Base-by-base conservation (phyloP, 2,797 vertebrate species). In the Otus scops region DNA sequence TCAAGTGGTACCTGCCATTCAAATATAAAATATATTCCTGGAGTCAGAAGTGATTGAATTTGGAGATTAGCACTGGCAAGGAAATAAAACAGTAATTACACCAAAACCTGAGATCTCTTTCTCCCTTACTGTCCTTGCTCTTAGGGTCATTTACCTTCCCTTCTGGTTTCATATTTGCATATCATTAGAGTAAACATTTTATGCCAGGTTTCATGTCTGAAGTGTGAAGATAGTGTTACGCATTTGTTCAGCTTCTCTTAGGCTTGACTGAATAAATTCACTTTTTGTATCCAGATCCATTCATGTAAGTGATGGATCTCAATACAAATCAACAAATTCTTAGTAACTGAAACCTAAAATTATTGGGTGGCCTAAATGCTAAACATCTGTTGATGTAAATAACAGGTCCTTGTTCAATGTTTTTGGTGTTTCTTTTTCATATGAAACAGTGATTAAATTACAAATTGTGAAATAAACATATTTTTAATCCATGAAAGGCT, bases 361-460 rank as follows among this genome's bases (percentile, higher is more conserved):
- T 97, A 95, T 97, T 98, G 97, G 83, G 77, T 95, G 92, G 89
- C 78, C 93, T 97, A 96, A 98, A 97, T 79, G 68, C 78, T 96
- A 94, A 98, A 98, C 97, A 98, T 97, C 97, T 98, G 97, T 97
- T 98, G 91, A 96, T 97, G 93, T 96, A 97, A 97, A 97, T 96
- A 97, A 84, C 89, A 96, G 71, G 95, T 96, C 86, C 87, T 94
- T 61, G 47, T 95, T 92, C 86, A 94, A 88, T 85, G 77, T 92
- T 97, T 96, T 94, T 95, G 88, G 95, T 63, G 5, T 95, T 96
- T 96, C 77, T 70, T 97, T 97, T 81, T 89, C 88, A 81, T 90
- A 90, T 78, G 89, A 97, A 97, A 85, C 63, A 69, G 43, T 96
- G 93, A 89, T 95, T 73, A 97, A 97, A 96, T 95, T 88, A 39